Evolutionary conservation across 2,797 vertebrate genomes (phyloP).

Genomic region (Mastacembelus armatus): DNA sequence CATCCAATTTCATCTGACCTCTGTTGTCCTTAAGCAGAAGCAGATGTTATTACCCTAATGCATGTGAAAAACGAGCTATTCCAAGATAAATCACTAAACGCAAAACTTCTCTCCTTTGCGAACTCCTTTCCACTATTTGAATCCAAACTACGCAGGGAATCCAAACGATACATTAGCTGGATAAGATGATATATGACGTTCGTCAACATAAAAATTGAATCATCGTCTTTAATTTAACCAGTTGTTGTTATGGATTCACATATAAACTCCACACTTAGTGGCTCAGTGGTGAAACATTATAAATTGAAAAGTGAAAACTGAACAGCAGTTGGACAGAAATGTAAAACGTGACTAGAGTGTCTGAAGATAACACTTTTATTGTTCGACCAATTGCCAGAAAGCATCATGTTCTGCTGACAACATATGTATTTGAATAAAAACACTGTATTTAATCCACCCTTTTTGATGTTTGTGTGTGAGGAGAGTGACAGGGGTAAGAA

Average conservation of each 20-base stretch:
- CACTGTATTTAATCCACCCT: slow-evolving; percentile 9
- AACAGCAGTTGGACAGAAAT: neutral
- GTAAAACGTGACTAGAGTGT: neutral
- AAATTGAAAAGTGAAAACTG: neutral
- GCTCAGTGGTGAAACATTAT: too few species aligned
- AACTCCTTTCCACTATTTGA: too few species aligned
- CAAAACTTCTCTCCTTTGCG: slow-evolving; percentile 14
- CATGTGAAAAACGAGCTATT: slow-evolving; percentile 24
- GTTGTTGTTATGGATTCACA: neutral
- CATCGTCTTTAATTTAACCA: slow-evolving; percentile 10
- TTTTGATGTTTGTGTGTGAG: slow-evolving; percentile 1
- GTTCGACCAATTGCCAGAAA: slow-evolving; percentile 3
- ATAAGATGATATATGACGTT: slow-evolving; percentile 8
- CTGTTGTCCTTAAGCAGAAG: slow-evolving; percentile 22
- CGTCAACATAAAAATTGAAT: too few species aligned
- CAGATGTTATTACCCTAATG: slow-evolving; percentile 37
- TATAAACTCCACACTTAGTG: too few species aligned
- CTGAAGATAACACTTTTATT: neutral
- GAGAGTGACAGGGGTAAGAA: slow-evolving; percentile 16
- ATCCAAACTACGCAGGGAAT: slow-evolving; percentile 25
- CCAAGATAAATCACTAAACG: slow-evolving; percentile 19
- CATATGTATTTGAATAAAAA: neutral
- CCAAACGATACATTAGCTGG: slow-evolving; percentile 4
- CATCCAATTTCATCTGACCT: slow-evolving; percentile 43
- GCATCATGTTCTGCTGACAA: slow-evolving; percentile 6